Evolutionary conservation across 2,797 vertebrate species (phyloP).

Genomic region (Sebastes umbrosus): DNA sequence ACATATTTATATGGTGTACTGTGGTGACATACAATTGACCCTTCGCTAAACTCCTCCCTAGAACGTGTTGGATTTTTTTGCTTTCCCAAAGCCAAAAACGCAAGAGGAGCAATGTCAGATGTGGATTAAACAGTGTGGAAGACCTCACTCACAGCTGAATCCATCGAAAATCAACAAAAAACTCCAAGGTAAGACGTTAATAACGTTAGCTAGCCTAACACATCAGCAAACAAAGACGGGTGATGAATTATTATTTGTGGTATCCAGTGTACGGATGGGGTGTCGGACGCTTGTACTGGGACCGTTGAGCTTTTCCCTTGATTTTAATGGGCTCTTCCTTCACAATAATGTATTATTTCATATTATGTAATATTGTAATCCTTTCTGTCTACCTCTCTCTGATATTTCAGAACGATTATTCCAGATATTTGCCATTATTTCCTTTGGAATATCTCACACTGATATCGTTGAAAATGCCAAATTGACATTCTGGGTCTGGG

Average conservation of each 20-base stretch:
- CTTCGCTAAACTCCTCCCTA: no score
- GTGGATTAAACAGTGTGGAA: no score
- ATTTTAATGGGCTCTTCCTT: background rate
- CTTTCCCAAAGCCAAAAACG: fast-evolving
- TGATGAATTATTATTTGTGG: background rate
- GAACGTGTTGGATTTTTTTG: background rate
- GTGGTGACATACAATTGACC: no score
- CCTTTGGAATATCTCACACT: background rate
- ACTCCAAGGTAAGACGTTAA: background rate
- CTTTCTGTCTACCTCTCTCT: background rate
- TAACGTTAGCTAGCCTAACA: background rate
- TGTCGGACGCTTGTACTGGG: background rate
- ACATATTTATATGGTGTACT: no score
- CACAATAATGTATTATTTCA: background rate
- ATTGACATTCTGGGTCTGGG: background rate
- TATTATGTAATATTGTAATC: background rate
- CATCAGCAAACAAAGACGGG: background rate
- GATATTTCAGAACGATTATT: background rate
- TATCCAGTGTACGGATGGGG: background rate
- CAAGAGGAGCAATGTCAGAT: no score
- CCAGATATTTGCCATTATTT: background rate
- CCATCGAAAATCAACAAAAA: background rate
- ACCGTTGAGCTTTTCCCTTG: background rate
- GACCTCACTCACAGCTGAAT: no score
- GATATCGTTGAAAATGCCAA: background rate